Evolutionary conservation across 2,888 invertebrate genomes (phyloP).

Genomic region (Ramazzottius varieornatus): DNA sequence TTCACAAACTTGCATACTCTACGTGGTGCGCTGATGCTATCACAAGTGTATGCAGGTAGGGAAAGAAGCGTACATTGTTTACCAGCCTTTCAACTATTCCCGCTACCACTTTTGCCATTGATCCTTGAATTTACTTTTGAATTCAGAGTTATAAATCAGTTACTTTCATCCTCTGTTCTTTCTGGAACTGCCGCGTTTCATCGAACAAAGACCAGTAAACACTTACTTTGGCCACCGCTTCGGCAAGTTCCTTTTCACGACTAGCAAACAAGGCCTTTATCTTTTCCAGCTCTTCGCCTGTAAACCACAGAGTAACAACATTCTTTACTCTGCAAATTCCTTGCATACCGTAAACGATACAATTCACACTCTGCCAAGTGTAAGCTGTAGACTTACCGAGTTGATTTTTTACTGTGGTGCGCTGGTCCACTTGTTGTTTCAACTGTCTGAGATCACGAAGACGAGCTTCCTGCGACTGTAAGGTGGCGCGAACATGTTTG

Average conservation of each 20-base stretch:
- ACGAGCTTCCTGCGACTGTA: constrained; percentile 80
- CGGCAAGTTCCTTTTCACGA: constrained; percentile 78
- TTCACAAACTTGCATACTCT: no score
- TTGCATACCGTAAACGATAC: no score
- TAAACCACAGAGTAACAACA: not conserved
- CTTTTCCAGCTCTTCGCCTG: constrained; percentile 50
- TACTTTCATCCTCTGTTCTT: no score
- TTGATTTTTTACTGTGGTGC: constrained; percentile 41
- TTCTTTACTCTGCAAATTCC: not conserved
- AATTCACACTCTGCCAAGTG: no score
- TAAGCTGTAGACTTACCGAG: constrained; percentile 19
- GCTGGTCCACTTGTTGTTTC: constrained; percentile 72
- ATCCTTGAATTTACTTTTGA: no score
- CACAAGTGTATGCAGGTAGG: no score
- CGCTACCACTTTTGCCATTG: no score
- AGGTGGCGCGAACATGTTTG: constrained; percentile 43
- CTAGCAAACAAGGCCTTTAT: constrained; percentile 85
- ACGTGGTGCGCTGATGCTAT: no score
- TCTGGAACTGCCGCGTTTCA: constrained; percentile 73
- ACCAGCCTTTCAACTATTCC: no score
- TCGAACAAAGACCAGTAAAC: no score
- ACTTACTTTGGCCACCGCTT: constrained; percentile 91
- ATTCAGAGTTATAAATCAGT: no score
- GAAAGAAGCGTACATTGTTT: no score
- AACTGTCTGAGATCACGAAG: constrained; percentile 64